Evolutionary conservation across 1,140 invertebrate genomes (phyloP).

Genomic region (Papilio glaucus): DNA sequence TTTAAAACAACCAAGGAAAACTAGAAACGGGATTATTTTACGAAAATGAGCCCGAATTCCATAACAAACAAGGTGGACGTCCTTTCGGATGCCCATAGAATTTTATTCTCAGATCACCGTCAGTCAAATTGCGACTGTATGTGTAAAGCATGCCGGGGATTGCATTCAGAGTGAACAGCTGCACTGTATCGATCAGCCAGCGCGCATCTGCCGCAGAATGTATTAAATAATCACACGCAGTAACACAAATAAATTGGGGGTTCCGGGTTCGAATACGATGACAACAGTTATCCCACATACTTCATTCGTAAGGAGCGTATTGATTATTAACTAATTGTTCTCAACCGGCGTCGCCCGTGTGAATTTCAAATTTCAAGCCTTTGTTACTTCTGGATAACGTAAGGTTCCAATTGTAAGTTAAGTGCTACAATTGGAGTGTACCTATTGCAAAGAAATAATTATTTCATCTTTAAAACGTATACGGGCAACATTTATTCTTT

Average conservation of each 20-base stretch:
- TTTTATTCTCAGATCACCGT: background rate
- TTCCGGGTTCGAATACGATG: slow-evolving; percentile 4
- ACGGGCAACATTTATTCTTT: too few species aligned
- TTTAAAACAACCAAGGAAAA: too few species aligned
- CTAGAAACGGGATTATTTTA: too few species aligned
- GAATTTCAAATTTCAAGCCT: background rate
- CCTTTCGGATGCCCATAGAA: too few species aligned
- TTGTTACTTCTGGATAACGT: too few species aligned
- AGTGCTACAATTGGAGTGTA: background rate
- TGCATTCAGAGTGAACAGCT: slow-evolving; percentile 18
- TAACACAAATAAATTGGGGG: slow-evolving; percentile 20
- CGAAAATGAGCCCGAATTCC: too few species aligned
- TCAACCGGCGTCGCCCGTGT: background rate
- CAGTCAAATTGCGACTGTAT: background rate
- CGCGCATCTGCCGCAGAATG: slow-evolving; percentile 22
- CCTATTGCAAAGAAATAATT: too few species aligned
- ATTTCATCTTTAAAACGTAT: too few species aligned
- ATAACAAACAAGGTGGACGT: background rate
- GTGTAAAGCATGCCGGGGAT: slow-evolving; percentile 1
- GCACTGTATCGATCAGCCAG: slow-evolving; percentile 10
- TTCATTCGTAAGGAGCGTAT: background rate
- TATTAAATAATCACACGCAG: background rate
- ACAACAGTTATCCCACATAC: slow-evolving; percentile 17
- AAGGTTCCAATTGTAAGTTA: too few species aligned
- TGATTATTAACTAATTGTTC: slow-evolving; percentile 4